Percentiles rank a stretch among this genome's conserved stretches.
phyloP scores from a whole-genome alignment of 2,888 invertebrate species.

The Aricia artaxerxes region DNA sequence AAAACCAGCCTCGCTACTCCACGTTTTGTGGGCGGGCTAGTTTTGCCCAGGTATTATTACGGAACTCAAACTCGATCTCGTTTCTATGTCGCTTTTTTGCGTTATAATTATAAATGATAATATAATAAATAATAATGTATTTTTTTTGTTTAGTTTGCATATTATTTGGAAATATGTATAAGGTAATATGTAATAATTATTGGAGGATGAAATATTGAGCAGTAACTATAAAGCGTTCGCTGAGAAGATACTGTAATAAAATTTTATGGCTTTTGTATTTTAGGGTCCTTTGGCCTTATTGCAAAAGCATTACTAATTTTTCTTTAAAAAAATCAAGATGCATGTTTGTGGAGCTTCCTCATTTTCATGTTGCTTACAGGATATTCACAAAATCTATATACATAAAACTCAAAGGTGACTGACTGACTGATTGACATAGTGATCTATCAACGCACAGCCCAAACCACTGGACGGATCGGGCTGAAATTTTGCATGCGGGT shows the following conservation, averaged over 20 bases:
- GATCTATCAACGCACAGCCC: no score
- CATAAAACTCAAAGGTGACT: no score
- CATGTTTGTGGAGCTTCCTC: neutral
- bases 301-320: neutral
- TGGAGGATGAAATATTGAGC: neutral
- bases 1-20: slow-evolving; percentile 3
- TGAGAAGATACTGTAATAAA: neutral
- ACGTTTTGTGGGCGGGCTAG: slow-evolving; percentile 16
- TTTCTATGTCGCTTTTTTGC: slow-evolving; percentile 5
- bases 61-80: slow-evolving; percentile 10
- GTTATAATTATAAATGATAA: no score
- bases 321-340: neutral
- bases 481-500: no score
- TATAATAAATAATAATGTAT: neutral
- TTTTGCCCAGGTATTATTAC: slow-evolving; percentile 2
- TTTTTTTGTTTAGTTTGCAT: neutral
- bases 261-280: neutral
- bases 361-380: no score
- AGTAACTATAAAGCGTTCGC: neutral
- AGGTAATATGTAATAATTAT: neutral
- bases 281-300: neutral
- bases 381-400: no score
- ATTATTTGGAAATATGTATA: neutral
- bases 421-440: no score
- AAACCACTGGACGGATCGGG: no score